These are phyloP conservation scores for Drosophila ogumai DNA, from an alignment of 1,140 invertebrate genomes.

Conservation along the genomic window DNA sequence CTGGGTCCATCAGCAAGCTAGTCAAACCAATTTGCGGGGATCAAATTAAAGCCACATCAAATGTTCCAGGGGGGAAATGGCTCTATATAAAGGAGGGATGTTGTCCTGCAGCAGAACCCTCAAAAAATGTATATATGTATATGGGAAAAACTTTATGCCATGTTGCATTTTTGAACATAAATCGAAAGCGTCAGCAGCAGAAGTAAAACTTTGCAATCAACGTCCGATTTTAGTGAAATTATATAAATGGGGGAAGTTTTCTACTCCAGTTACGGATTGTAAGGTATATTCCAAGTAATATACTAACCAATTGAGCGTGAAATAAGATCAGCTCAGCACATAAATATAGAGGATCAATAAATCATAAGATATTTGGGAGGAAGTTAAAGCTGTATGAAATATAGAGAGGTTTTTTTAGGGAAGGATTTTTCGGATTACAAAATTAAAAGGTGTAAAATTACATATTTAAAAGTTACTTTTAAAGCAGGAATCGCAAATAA, in stretches of 20 bases:
- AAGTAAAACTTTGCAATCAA: conserved; percentile 53
- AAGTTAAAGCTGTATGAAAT: neutral
- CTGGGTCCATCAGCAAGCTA: conserved; percentile 49
- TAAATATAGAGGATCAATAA: conserved; percentile 33
- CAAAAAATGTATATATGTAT: conserved; percentile 23
- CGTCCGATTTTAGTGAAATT: conserved; percentile 29
- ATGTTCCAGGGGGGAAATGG: conserved; percentile 20
- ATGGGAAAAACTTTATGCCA: conserved; percentile 51
- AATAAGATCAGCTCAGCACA: conserved; percentile 35
- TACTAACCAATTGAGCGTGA: conserved; percentile 63
- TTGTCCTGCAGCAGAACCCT: conserved; percentile 1
- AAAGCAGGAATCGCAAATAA: too few relatives aligned
- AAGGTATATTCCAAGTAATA: conserved; percentile 54
- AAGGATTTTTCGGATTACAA: too few relatives aligned
- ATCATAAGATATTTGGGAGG: conserved; percentile 9
- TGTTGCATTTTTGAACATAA: conserved; percentile 75
- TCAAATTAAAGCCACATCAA: conserved; percentile 71
- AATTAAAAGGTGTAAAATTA: too few relatives aligned
- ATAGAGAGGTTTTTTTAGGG: too few relatives aligned
- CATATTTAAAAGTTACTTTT: too few relatives aligned
- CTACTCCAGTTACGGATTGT: neutral
- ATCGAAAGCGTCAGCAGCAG: conserved; percentile 69
- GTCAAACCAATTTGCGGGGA: conserved; percentile 76
- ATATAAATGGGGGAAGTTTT: conserved; percentile 24
- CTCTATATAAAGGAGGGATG: conserved; percentile 9